Conservation (phyloP, 2,113 vertebrate genomes). For the Lamprotornis superbus region DNA sequence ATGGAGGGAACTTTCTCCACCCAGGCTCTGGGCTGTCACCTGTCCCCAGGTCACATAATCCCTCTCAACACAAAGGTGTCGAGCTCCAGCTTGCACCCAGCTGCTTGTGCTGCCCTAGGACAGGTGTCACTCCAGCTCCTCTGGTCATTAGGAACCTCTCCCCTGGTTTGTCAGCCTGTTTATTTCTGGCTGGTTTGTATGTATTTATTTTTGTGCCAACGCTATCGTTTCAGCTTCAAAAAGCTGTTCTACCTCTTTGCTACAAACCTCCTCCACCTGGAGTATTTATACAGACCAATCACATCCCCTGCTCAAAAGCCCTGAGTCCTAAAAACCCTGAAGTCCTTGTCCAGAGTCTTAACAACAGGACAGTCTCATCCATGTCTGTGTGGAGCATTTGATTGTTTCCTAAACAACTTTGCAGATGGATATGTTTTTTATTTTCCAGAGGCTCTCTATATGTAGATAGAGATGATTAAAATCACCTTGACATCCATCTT, state of each 20-base stretch:
- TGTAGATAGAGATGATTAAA: conserved; percentile 29
- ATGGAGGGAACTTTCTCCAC: background rate
- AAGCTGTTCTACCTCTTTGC: conserved; percentile 53
- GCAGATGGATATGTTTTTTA: conserved; percentile 18
- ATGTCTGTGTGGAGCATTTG: background rate
- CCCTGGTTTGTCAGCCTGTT: conserved; percentile 2
- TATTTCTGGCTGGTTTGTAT: conserved; percentile 31
- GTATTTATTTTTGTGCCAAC: conserved; percentile 26
- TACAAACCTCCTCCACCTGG: conserved; percentile 39
- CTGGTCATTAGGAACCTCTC: background rate
- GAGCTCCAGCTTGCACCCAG: background rate
- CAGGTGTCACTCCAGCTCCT: background rate
- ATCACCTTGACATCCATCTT: conserved; percentile 27
- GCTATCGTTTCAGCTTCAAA: background rate
- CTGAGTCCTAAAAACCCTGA: background rate
- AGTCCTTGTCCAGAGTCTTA: background rate
- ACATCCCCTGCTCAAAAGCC: background rate
- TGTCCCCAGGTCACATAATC: background rate
- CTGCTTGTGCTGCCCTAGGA: background rate
- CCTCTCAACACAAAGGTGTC: background rate
- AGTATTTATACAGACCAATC: conserved; percentile 58
- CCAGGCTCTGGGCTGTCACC: background rate
- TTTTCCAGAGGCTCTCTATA: background rate
- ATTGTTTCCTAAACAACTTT: background rate
- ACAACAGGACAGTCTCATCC: background rate